A percentile compares a stretch with the other conserved stretches of the same genome.
phyloP scores from a whole-genome alignment of 2,113 vertebrate species.

The Erythrocercus mccallii region DNA sequence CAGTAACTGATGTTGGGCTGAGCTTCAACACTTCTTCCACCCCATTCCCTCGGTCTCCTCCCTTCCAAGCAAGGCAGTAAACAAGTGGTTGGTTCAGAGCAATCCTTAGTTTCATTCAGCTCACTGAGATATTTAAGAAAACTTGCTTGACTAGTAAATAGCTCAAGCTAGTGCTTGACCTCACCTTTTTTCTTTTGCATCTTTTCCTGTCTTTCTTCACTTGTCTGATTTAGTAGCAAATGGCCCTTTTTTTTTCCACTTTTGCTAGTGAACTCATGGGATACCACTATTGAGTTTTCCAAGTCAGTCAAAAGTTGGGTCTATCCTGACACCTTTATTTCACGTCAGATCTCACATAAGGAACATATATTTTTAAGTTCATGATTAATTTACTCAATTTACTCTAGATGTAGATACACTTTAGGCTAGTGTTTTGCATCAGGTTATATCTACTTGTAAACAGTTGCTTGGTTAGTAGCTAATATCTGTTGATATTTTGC shows the following conservation, averaged over 20 bases:
- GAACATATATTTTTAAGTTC: not conserved
- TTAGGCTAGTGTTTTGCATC: not conserved
- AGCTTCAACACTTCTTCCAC: not conserved
- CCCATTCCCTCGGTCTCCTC: rapidly evolving
- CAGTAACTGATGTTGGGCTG: slow-evolving; percentile 53
- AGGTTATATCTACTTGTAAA: not conserved
- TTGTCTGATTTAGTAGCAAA: not conserved
- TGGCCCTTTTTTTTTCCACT: not conserved
- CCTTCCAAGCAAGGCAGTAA: not conserved
- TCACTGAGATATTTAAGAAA: not conserved
- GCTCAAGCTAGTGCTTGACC: not conserved
- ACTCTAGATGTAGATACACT: not conserved
- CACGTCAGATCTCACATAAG: not conserved
- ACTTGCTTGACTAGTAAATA: not conserved
- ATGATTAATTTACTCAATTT: not conserved
- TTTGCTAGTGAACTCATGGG: not conserved
- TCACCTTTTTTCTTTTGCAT: not conserved
- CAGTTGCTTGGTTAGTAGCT: not conserved
- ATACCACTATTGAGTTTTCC: not conserved
- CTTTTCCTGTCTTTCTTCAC: not conserved
- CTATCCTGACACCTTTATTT: not conserved
- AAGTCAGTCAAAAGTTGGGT: not conserved
- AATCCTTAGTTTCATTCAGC: not conserved
- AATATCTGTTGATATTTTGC: not conserved
- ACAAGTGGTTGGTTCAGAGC: not conserved